These are phyloP conservation scores for Anguilla pacifica DNA, from an alignment of 2,797 vertebrate species.

Conservation along the genomic window DNA sequence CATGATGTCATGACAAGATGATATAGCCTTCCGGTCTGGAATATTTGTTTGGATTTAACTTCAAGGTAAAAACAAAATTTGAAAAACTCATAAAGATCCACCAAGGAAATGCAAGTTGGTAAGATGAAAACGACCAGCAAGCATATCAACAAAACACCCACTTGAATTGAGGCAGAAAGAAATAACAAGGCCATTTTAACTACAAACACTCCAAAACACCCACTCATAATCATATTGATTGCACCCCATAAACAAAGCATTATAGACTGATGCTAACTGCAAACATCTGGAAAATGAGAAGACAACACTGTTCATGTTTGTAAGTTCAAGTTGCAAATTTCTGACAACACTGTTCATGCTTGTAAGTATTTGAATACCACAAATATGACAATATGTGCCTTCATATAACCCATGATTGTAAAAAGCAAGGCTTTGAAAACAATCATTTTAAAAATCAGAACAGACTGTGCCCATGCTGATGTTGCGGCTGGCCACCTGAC, in stretches of 20 bases:
- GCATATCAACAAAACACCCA: conserved; percentile 59
- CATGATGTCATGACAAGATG: conserved; percentile 44
- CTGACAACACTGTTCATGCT: conserved; percentile 57
- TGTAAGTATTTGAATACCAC: conserved; percentile 43
- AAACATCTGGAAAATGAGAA: conserved; percentile 70
- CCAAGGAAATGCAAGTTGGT: conserved; percentile 59
- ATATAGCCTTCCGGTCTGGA: conserved; percentile 56
- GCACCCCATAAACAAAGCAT: conserved; percentile 69
- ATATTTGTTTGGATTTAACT: conserved; percentile 38
- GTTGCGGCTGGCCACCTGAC: conserved; percentile 44
- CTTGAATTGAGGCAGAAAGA: conserved; percentile 57
- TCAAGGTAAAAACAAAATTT: conserved; percentile 51
- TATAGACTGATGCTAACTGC: conserved; percentile 66
- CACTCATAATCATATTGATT: conserved; percentile 74
- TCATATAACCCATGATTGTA: conserved; percentile 51
- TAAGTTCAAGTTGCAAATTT: conserved; percentile 31
- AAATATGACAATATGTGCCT: conserved; percentile 50
- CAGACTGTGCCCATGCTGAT: conserved; percentile 42
- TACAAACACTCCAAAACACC: conserved; percentile 45
- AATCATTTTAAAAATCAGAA: conserved; percentile 21
- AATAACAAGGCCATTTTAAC: conserved; percentile 32
- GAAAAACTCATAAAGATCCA: conserved; percentile 54
- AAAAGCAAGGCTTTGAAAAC: conserved; percentile 50
- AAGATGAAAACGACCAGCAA: conserved; percentile 66
- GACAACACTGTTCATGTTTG: conserved; percentile 59